A percentile compares a stretch with the other conserved stretches of the same genome.
These are phyloP conservation scores for Aphrophora alni DNA, from an alignment of 2,888 invertebrate species.

Conservation along the genomic window DNA sequence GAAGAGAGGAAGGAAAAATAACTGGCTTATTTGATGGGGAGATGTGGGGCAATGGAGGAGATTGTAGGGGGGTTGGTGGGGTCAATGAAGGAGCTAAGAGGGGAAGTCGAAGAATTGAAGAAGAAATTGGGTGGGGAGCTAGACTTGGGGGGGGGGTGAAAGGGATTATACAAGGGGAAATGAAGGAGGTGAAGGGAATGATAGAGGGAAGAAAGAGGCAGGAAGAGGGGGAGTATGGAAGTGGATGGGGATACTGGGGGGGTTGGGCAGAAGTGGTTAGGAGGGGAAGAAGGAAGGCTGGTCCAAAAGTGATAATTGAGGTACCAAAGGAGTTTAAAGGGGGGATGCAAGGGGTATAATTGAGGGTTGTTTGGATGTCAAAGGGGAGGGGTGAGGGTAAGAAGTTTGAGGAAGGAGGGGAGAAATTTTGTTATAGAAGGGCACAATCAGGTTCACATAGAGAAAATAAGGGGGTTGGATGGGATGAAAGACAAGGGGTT, in stretches of 20 bases:
- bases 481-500: neutral
- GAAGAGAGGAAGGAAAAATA: neutral
- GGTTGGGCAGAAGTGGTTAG: neutral
- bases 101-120: neutral
- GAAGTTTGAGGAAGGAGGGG: neutral
- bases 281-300: neutral
- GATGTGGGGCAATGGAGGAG: too few relatives aligned
- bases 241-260: neutral
- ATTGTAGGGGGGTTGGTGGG: neutral
- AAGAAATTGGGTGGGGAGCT: neutral
- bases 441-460: neutral
- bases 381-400: neutral
- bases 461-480: neutral
- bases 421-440: neutral
- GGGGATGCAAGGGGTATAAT: neutral
- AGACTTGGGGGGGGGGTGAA: neutral
- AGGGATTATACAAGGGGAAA: neutral
- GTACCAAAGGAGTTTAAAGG: neutral
- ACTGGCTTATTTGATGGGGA: too few relatives aligned
- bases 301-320: neutral
- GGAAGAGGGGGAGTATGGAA: neutral
- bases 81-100: neutral
- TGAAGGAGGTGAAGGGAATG: constrained; percentile 10
- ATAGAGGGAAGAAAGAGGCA: neutral
- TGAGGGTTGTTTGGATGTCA: neutral